Conservation (phyloP, 2,888 invertebrate species). For the Hedya salicella region DNA sequence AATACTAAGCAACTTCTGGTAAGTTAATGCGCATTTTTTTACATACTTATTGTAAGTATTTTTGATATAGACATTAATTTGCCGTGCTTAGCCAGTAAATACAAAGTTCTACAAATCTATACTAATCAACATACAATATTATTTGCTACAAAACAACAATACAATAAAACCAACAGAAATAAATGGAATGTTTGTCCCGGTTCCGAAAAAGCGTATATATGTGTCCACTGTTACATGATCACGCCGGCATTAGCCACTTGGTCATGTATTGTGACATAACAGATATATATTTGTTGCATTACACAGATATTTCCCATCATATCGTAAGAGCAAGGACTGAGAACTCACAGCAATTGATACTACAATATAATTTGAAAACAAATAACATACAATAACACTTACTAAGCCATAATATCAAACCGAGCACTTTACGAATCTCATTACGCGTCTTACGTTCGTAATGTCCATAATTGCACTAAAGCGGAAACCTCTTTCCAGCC, state of each 20-base stretch:
- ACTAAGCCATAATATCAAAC: conserved; percentile 8
- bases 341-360: neutral
- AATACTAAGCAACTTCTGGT: too few relatives aligned
- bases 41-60: too few relatives aligned
- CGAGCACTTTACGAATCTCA: neutral
- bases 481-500: conserved; percentile 1
- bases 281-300: neutral
- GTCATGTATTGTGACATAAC: conserved; percentile 3
- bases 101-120: too few relatives aligned
- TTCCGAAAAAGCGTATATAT: neutral
- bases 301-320: neutral
- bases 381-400: conserved; percentile 15
- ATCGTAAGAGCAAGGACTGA: neutral
- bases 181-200: neutral
- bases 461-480: conserved; percentile 30
- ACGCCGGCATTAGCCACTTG: neutral
- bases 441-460: conserved; percentile 8
- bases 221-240: neutral
- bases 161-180: neutral
- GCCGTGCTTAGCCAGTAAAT: too few relatives aligned
- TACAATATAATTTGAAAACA: conserved; percentile 24
- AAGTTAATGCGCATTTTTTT: too few relatives aligned
- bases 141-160: too few relatives aligned
- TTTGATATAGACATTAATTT: too few relatives aligned
- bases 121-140: too few relatives aligned